These are phyloP conservation scores for Lepus timidus DNA, from an alignment of 2,113 vertebrate genomes.

Conservation along the genomic window DNA sequence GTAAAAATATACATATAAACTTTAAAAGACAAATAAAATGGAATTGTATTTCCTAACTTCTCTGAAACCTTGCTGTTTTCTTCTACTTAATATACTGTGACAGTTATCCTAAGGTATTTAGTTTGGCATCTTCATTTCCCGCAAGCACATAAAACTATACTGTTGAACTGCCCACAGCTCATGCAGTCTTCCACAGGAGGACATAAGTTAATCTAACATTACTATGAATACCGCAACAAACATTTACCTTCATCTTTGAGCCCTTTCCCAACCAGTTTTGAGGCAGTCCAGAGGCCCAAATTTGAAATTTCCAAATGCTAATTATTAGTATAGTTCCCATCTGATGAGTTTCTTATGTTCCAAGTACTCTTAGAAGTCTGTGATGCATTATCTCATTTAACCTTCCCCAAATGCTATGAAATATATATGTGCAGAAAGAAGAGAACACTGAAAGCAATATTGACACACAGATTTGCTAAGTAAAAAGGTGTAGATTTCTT, in stretches of 20 bases:
- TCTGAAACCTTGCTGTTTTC: background rate
- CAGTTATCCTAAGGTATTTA: background rate
- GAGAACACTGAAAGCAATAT: background rate
- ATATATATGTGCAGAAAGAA: too few species aligned
- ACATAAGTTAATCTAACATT: background rate
- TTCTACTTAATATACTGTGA: background rate
- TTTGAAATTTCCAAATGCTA: too few species aligned
- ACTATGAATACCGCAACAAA: background rate
- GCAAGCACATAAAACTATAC: background rate
- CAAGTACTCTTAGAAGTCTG: too few species aligned
- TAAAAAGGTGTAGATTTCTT: background rate
- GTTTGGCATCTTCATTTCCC: background rate
- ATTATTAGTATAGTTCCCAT: too few species aligned
- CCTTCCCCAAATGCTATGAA: too few species aligned
- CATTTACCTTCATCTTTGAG: background rate
- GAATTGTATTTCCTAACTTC: background rate
- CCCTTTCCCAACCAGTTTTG: background rate
- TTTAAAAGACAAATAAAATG: slow-evolving; percentile 21
- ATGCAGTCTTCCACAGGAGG: background rate
- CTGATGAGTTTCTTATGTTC: too few species aligned
- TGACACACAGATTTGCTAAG: background rate
- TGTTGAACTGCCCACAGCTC: background rate
- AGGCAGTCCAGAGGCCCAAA: too few species aligned
- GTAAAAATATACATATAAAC: background rate
- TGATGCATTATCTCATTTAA: too few species aligned